Evolutionary conservation across 2,888 invertebrate genomes (phyloP).

Genomic region (Scelioninae gen. 1): DNA sequence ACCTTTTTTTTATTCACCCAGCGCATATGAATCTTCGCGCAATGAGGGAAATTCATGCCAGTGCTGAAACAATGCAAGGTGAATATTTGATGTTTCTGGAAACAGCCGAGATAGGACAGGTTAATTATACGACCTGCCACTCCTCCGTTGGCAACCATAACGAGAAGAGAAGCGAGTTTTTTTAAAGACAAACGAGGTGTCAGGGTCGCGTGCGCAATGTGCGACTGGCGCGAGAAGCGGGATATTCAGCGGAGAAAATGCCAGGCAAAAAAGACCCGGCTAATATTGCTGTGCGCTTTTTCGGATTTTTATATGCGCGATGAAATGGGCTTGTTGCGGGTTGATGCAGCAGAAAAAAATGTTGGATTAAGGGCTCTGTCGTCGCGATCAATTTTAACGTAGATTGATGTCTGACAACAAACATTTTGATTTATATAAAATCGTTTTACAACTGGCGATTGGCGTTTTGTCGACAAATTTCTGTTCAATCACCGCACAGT

Average conservation of each 20-base stretch:
- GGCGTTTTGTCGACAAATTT: too few species aligned
- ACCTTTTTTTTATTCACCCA: slow-evolving; percentile 1
- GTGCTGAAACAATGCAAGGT: slow-evolving; percentile 66
- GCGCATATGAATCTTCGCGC: slow-evolving; percentile 60
- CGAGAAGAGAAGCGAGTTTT: slow-evolving; percentile 62
- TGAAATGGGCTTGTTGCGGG: too few species aligned
- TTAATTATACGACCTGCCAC: slow-evolving; percentile 70
- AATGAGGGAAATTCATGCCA: slow-evolving; percentile 56
- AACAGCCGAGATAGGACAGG: slow-evolving; percentile 65
- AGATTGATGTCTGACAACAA: too few species aligned
- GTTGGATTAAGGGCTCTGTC: too few species aligned
- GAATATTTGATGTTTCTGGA: slow-evolving; percentile 68
- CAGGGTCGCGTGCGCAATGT: slow-evolving; percentile 62
- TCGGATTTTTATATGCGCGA: too few species aligned
- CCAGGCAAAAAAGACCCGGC: slow-evolving; percentile 22
- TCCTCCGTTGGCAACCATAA: slow-evolving; percentile 65
- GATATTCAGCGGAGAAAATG: slow-evolving; percentile 32
- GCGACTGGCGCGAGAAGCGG: neutral
- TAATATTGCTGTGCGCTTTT: too few species aligned
- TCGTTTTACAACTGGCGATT: too few species aligned
- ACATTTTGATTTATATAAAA: too few species aligned
- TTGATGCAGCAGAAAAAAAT: too few species aligned
- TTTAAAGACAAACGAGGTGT: slow-evolving; percentile 68
- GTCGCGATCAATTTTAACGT: too few species aligned
- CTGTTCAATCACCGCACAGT: too few species aligned